A percentile compares a stretch with the other conserved stretches of the same genome.
Evolutionary conservation across 1,140 invertebrate genomes (phyloP).

Genomic region (Panagrolaimus sp.): DNA sequence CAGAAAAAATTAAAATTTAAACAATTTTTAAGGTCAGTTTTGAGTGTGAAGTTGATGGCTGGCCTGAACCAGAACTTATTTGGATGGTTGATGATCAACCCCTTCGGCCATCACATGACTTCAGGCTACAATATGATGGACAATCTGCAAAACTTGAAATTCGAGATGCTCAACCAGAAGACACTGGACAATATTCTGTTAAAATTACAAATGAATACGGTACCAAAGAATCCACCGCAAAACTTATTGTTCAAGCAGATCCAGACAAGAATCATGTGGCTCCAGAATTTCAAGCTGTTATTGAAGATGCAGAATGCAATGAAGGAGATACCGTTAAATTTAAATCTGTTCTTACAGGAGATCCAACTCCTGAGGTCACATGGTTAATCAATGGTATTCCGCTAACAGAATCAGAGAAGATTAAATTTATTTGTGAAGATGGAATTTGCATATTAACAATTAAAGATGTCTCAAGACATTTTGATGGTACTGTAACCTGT

Average conservation of each 20-base stretch:
- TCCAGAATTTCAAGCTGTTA: slow-evolving; percentile 55
- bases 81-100: slow-evolving; percentile 56
- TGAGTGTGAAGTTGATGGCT: slow-evolving; percentile 58
- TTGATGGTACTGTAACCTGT: slow-evolving; percentile 58
- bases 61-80: slow-evolving; percentile 55
- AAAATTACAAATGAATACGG: slow-evolving; percentile 58
- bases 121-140: slow-evolving; percentile 56
- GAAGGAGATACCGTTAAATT: slow-evolving; percentile 59
- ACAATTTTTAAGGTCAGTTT: too few species aligned
- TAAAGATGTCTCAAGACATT: slow-evolving; percentile 57
- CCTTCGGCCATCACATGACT: slow-evolving; percentile 56
- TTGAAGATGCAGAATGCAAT: slow-evolving; percentile 59
- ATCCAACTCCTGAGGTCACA: slow-evolving; percentile 72
- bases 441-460: slow-evolving; percentile 59
- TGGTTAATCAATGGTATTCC: slow-evolving; percentile 61
- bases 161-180: slow-evolving; percentile 57
- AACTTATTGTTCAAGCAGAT: slow-evolving; percentile 50
- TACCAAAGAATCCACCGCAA: slow-evolving; percentile 40
- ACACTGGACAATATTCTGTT: slow-evolving; percentile 55
- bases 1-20: too few species aligned
- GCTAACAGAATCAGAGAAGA: slow-evolving; percentile 53
- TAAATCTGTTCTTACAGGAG: slow-evolving; percentile 67
- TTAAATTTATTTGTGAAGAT: slow-evolving; percentile 56
- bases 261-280: slow-evolving; percentile 57
- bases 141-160: slow-evolving; percentile 56